Evolutionary conservation across 2,113 vertebrate species (phyloP), one percentile per base, ranked within the genome.

Genomic region (Isichthys henryi): DNA sequence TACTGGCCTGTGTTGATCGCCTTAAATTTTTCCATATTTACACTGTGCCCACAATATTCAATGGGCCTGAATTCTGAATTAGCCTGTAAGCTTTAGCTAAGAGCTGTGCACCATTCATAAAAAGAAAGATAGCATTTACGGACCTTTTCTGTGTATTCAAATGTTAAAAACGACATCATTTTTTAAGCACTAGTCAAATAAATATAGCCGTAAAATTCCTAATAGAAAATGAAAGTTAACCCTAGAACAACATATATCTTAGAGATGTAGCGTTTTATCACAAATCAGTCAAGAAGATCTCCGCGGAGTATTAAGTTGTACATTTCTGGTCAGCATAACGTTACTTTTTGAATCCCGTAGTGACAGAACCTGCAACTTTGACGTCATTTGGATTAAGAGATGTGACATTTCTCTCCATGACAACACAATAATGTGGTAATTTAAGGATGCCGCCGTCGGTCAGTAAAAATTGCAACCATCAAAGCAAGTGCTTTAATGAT

Each of bases 1-100:
- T 91, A 92, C 91, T 70, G 52, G n/a, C 84, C 89, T 53, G 50
- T 90, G 92, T 91, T 92, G 90, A 89, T 90, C 88, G 27, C 52
- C 58, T 23, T 52, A 49, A 88, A 92, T 91, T 88, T 92, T 93
- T 91, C 91, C 90, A 91, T 93, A 93, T 93, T 93, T 91, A 92
- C 91, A 92, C 90, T 91, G 86, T 53, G 39, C 87, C 92, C 91
- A 58, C 91, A 92, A 91, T 86, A 89, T 88, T 91, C 90, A 90
- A 90, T 92, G 74, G 74, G 90, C 86, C 89, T 74, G 86, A 53
- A 56, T 91, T 89, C 86, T 92, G 90, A 92, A 90, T 89, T 70
- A 87, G 90, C 50, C 62, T 39, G 45, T n/a, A 49, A 89, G 80
- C 82, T 86, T 84, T 56, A 66, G 77, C 53, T 85, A 89, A 89